A percentile compares a stretch with the other conserved stretches of the same genome.
phyloP scores from a whole-genome alignment of 1,140 invertebrate species.

The Drosophila hydei region DNA sequence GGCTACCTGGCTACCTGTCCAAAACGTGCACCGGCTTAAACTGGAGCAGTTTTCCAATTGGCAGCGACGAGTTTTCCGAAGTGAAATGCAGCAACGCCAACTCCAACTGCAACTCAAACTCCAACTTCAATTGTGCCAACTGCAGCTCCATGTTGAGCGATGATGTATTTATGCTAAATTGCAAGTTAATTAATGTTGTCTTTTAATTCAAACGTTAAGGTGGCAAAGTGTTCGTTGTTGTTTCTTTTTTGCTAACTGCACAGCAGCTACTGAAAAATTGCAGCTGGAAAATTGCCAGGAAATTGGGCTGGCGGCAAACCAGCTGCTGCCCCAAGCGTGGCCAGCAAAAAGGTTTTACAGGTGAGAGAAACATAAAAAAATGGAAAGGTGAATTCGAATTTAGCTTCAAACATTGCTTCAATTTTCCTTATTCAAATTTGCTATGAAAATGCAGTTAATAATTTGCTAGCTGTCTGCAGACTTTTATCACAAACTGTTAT shows the following conservation, averaged over 20 bases:
- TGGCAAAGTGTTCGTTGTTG: slow-evolving; percentile 52
- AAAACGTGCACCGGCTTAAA: slow-evolving; percentile 79
- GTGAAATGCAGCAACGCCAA: slow-evolving; percentile 56
- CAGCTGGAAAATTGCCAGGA: slow-evolving; percentile 56
- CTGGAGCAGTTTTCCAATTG: slow-evolving; percentile 80
- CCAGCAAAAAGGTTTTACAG: slow-evolving; percentile 9
- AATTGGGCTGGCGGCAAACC: slow-evolving; percentile 35
- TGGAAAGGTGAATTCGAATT: slow-evolving; percentile 5
- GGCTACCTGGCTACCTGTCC: slow-evolving; percentile 35
- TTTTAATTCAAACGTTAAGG: slow-evolving; percentile 75
- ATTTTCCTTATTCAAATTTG: not conserved
- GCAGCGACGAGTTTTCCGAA: slow-evolving; percentile 60
- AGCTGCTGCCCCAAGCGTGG: slow-evolving; percentile 19
- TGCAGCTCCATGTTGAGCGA: slow-evolving; percentile 62
- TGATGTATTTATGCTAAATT: slow-evolving; percentile 82
- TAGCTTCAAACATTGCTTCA: not conserved
- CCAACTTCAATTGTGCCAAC: slow-evolving; percentile 17
- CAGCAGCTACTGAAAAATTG: slow-evolving; percentile 40
- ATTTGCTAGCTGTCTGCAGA: no score
- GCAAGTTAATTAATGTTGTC: slow-evolving; percentile 72
- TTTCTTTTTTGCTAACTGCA: slow-evolving; percentile 16
- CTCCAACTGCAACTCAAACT: slow-evolving; percentile 8
- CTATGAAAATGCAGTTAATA: no score
- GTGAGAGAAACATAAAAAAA: not conserved
- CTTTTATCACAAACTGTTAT: no score